phyloP scores from a whole-genome alignment of 2,113 vertebrate species.

The Psammodynastes pulverulentus region DNA sequence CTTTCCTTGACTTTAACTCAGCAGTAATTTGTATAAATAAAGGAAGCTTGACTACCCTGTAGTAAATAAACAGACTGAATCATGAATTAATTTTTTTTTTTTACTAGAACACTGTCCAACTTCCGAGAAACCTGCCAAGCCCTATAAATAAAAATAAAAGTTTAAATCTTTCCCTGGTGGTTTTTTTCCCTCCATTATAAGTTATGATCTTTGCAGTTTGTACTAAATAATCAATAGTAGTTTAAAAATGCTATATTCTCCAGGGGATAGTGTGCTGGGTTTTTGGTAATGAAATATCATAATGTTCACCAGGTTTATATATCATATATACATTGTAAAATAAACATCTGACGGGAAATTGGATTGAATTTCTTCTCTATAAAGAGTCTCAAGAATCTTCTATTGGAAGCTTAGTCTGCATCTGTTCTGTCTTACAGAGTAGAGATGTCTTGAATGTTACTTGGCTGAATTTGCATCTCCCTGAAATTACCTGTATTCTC shows the following conservation, averaged over 20 bases:
- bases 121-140: slow-evolving; percentile 40
- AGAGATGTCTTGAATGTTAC: slow-evolving; percentile 33
- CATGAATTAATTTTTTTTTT: background rate
- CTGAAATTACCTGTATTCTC: slow-evolving; percentile 41
- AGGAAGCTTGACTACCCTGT: background rate
- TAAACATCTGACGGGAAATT: slow-evolving; percentile 64
- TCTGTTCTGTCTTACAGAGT: slow-evolving; percentile 58
- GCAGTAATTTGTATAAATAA: slow-evolving; percentile 22
- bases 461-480: slow-evolving; percentile 22
- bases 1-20: slow-evolving; percentile 3
- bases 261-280: slow-evolving; percentile 65
- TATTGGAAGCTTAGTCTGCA: slow-evolving; percentile 51
- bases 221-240: slow-evolving; percentile 74
- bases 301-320: slow-evolving; percentile 64
- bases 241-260: slow-evolving; percentile 66
- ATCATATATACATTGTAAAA: slow-evolving; percentile 62
- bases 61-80: slow-evolving; percentile 10
- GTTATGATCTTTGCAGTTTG: slow-evolving; percentile 52
- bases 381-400: slow-evolving; percentile 58
- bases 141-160: slow-evolving; percentile 34
- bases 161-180: slow-evolving; percentile 31
- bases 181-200: slow-evolving; percentile 16
- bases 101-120: slow-evolving; percentile 19
- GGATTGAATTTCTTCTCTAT: slow-evolving; percentile 54
- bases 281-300: slow-evolving; percentile 65